Base-by-base conservation (phyloP, 2,797 vertebrate species). In the Ceryle rudis region DNA sequence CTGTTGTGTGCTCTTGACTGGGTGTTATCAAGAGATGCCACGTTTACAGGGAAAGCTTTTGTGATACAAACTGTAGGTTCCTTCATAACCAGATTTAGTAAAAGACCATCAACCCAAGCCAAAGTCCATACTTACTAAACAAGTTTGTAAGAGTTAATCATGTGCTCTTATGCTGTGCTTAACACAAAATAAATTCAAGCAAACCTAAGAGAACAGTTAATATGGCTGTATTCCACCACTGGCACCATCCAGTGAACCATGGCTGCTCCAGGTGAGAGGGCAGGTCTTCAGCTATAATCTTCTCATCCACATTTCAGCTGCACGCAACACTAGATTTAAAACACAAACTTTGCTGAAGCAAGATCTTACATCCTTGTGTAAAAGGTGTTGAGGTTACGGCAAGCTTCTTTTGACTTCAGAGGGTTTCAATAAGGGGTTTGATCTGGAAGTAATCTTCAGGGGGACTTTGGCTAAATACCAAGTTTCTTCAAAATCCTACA, bases 151-250 rank as follows among this genome's bases (percentile, higher is more conserved):
- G 49, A 93, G 49, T 22, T 92, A 70, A 51, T 29, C 22, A 13
- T 11, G 33, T 28, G 37, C 21, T 90, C 20, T 79, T 37, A 6
- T 2, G 9, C 26, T 84, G 77, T 41, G 18, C 70, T 65, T 61
- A 41, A 64, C 29, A 71, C 15, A 60, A 65, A 62, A 58, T 15
- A 23, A 25, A n/a, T 26, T 72, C 46, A 81, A 57, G 42, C 67
- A 29, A 21, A 25, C 19, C 67, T 23, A 5, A 6, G 7, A 46
- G 70, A 79, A 42, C 2, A 4, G 11, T 66, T 79, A 22, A 17
- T 10, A 1, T 4, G 12, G 41, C 49, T 57, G 11, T 58, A 16
- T 39, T 28, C 60, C n/a, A 39, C 44, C 57, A 11, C 0, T 22
- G 49, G n/a, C 70, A 61, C 23, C 51, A 37, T 21, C 61, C 61